These are phyloP conservation scores for Notothenia coriiceps DNA, from an alignment of 2,113 vertebrate genomes.

Conservation along the genomic window DNA sequence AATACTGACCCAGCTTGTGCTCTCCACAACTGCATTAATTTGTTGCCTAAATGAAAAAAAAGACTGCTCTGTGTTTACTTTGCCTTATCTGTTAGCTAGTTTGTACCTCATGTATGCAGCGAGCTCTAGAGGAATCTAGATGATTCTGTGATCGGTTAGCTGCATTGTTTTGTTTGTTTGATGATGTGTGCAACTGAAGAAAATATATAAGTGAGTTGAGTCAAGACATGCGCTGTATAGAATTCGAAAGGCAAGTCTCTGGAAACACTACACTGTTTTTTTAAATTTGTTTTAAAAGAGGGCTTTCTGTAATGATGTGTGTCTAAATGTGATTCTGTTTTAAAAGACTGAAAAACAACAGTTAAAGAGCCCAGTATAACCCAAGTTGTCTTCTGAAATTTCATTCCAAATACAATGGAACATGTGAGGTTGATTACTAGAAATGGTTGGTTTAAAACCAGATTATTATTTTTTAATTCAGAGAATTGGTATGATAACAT, in stretches of 20 bases:
- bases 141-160: slow-evolving; percentile 40
- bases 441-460: slow-evolving; percentile 11
- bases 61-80: slow-evolving; percentile 65
- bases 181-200: slow-evolving; percentile 58
- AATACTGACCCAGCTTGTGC: slow-evolving; percentile 47
- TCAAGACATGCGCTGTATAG: slow-evolving; percentile 62
- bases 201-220: slow-evolving; percentile 30
- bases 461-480: slow-evolving; percentile 6
- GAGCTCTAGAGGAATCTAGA: slow-evolving; percentile 30
- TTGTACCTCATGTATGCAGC: slow-evolving; percentile 67
- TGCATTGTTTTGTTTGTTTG: slow-evolving; percentile 51
- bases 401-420: slow-evolving; percentile 3
- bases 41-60: slow-evolving; percentile 55
- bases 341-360: slow-evolving; percentile 24
- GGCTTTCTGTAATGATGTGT: slow-evolving; percentile 27
- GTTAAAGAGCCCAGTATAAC: slow-evolving; percentile 17
- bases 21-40: slow-evolving; percentile 49
- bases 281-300: background rate
- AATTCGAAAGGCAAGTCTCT: slow-evolving; percentile 44
- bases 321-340: slow-evolving; percentile 42
- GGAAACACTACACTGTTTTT: slow-evolving; percentile 68
- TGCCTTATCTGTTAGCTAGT: slow-evolving; percentile 69
- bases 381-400: slow-evolving; percentile 35
- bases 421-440: slow-evolving; percentile 1
- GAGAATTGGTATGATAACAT: background rate